Evolutionary conservation across 2,888 invertebrate genomes (phyloP), one percentile per base, ranked within the genome.

Genomic region (Nemurella pictetii): DNA sequence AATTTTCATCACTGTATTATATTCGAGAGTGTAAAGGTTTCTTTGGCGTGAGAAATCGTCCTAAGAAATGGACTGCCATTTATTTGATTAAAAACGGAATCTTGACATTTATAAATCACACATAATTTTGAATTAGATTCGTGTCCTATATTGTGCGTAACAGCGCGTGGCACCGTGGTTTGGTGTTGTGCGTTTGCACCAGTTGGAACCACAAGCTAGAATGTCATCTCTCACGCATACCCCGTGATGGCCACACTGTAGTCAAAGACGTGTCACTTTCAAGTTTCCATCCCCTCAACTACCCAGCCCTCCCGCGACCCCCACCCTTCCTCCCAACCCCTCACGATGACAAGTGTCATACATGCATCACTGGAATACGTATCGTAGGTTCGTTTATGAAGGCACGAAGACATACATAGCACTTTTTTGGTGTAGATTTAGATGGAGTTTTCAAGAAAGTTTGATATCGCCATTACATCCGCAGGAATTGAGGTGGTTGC

Each of bases 71-170:
- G 73, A 20, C 25, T n/a, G 26, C 25, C 75, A 27, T 75, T 75
- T 75, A 75, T 75, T 75, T 9, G 75, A 75, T 75, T 75, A 26
- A 75, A 55, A 27, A 75, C 75, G 28, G 3, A 27, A 4, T 15
- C 75, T 73, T 75, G 75, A 75, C 75, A 75, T 75, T 75, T 75
- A 75, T 75, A 75, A 75, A 75, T 75, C 27, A 26, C 15, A 15
- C 28, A 25, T 27, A 75, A 27, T 75, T 75, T 75, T 27, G 75
- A 75, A 27, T 75, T 25, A 75, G 9, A 75, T 15, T 75, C 75
- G 28, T 15, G 75, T 75, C 7, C 73, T 20, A 20, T 4, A 20
- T 73, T 55, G 1, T 20, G n/a, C 55, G 55, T 55, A 20, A 55
- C 20, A n/a, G n/a, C n/a, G n/a, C n/a, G n/a, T n/a, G n/a, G 55